Evolutionary conservation across 1,140 invertebrate genomes (phyloP).

Genomic region (Pachyrhynchus sulphureomaculatus): DNA sequence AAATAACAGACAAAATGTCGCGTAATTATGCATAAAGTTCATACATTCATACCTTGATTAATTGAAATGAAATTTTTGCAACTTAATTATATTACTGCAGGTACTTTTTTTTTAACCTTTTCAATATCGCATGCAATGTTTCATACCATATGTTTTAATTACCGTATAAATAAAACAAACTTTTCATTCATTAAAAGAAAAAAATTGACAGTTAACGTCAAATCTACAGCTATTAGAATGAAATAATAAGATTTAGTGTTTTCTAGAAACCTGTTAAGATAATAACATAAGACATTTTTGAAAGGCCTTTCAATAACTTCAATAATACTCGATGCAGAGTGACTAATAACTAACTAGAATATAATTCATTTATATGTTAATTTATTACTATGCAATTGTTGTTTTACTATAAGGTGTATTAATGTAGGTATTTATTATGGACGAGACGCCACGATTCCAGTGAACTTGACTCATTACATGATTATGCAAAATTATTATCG

Average conservation of each 20-base stretch:
- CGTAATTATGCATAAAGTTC: too few species aligned
- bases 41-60: too few species aligned
- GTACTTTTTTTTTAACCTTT: too few species aligned
- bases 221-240: not conserved
- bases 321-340: slow-evolving; percentile 8
- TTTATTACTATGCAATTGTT: slow-evolving; percentile 23
- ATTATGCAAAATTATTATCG: slow-evolving; percentile 11
- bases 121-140: not conserved
- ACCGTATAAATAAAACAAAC: not conserved
- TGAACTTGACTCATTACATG: slow-evolving; percentile 24
- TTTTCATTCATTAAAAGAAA: not conserved
- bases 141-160: not conserved
- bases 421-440: slow-evolving; percentile 23
- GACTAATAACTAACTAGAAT: slow-evolving; percentile 23
- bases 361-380: slow-evolving; percentile 21
- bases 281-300: slow-evolving; percentile 14
- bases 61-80: too few species aligned
- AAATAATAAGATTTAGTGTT: slow-evolving; percentile 22
- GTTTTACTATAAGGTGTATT: slow-evolving; percentile 24
- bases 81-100: too few species aligned
- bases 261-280: slow-evolving; percentile 9
- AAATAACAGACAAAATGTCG: too few species aligned
- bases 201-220: not conserved
- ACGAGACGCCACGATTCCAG: slow-evolving; percentile 12
- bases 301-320: slow-evolving; percentile 20